Conservation (phyloP, 2,113 vertebrate species). For the Cromileptes altivelis region DNA sequence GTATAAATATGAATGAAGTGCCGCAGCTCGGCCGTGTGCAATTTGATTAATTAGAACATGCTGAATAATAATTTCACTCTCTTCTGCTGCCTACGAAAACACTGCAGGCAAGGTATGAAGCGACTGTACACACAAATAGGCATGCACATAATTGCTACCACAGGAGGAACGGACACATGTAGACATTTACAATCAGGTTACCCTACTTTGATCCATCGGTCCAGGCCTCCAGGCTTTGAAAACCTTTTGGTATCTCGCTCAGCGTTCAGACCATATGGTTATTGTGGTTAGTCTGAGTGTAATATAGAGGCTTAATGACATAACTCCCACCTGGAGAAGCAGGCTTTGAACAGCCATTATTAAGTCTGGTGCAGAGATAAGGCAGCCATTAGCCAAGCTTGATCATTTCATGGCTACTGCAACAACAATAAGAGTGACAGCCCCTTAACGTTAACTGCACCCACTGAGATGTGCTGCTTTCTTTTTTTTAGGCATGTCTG, state of each 20-base stretch:
- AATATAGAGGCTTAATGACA: conserved; percentile 75
- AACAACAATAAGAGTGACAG: conserved; percentile 71
- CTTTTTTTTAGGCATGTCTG: conserved; percentile 55
- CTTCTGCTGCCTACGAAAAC: conserved; percentile 69
- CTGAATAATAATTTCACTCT: conserved; percentile 50
- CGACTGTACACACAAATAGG: conserved; percentile 48
- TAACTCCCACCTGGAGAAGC: conserved; percentile 78
- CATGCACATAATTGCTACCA: conserved; percentile 61
- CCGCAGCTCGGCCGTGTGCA: conserved; percentile 52
- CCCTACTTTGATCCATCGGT: conserved; percentile 65
- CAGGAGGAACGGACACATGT: conserved; percentile 65
- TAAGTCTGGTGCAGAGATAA: conserved; percentile 78
- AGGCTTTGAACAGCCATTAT: conserved; percentile 73
- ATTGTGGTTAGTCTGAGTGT: conserved; percentile 63
- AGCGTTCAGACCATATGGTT: conserved; percentile 65
- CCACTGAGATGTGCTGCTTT: conserved; percentile 43
- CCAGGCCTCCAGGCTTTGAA: conserved; percentile 59
- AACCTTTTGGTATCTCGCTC: conserved; percentile 47
- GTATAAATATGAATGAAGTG: conserved; percentile 76
- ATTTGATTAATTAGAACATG: conserved; percentile 74
- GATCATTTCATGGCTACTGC: conserved; percentile 78
- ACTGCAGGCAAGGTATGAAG: conserved; percentile 66
- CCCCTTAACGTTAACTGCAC: conserved; percentile 37
- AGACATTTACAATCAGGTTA: conserved; percentile 74
- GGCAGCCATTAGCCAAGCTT: conserved; percentile 72